Percentiles rank a stretch among this genome's conserved stretches.
Evolutionary conservation across 2,113 vertebrate genomes (phyloP).

Genomic region (Bambusicola thoracicus): DNA sequence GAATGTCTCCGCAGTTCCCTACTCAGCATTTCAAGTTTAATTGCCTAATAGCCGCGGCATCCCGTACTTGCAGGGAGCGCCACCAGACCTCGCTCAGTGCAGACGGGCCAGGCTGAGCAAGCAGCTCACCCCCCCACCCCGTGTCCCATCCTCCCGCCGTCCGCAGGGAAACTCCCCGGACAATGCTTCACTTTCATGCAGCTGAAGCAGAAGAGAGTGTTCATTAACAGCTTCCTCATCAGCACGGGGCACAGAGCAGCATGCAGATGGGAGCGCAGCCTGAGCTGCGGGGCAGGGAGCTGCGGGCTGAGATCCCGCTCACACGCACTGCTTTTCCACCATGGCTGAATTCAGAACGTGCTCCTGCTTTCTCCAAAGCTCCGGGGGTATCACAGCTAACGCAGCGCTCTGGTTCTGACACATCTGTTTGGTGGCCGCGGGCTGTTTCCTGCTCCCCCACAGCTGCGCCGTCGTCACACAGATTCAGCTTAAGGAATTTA

Average conservation of each 20-base stretch:
- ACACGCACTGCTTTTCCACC: neutral
- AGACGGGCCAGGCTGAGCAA: neutral
- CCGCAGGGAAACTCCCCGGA: neutral
- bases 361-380: neutral
- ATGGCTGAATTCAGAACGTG: neutral
- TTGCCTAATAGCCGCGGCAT: neutral
- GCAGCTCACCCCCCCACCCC: neutral
- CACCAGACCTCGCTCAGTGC: neutral
- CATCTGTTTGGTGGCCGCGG: neutral
- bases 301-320: neutral
- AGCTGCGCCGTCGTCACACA: neutral
- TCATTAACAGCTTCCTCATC: conserved; percentile 51
- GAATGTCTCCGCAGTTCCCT: neutral
- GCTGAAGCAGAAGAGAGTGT: conserved; percentile 30
- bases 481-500: neutral
- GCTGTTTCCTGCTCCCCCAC: neutral
- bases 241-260: neutral
- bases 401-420: accelerated
- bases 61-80: neutral
- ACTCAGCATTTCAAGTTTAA: neutral
- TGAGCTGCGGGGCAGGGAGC: neutral
- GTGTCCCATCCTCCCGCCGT: neutral
- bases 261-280: neutral
- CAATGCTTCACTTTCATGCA: conserved; percentile 22
- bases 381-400: neutral